These are phyloP conservation scores for Campaea margaritaria DNA, from an alignment of 2,888 invertebrate species.

Conservation along the genomic window DNA sequence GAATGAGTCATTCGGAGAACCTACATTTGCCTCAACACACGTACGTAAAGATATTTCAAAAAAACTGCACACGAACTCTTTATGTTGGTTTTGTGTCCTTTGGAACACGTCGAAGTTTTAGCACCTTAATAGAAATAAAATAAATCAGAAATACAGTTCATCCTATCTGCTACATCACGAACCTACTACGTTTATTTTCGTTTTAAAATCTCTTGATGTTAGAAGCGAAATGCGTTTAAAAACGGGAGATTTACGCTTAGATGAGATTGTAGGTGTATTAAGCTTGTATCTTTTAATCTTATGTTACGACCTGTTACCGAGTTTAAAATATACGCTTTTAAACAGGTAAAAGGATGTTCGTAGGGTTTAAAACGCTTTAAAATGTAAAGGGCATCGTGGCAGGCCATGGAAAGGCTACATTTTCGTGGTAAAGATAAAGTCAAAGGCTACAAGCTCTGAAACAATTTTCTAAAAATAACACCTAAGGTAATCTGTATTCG, in stretches of 20 bases:
- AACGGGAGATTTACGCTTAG: neutral
- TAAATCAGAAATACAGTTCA: too few relatives aligned
- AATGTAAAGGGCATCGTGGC: neutral
- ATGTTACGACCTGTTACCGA: neutral
- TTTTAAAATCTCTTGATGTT: constrained; percentile 7
- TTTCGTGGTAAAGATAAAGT: too few relatives aligned
- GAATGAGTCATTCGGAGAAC: neutral
- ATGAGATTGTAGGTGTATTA: constrained; percentile 2
- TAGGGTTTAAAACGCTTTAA: neutral
- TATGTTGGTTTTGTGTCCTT: too few relatives aligned
- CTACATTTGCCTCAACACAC: neutral
- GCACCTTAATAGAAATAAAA: too few relatives aligned
- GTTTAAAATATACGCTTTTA: neutral
- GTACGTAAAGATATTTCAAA: too few relatives aligned
- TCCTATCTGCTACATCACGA: neutral
- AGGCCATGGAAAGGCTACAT: neutral
- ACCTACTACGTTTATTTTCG: neutral
- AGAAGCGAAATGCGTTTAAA: constrained; percentile 9
- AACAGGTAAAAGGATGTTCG: constrained; percentile 3
- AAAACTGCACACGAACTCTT: too few relatives aligned
- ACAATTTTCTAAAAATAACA: constrained; percentile 11
- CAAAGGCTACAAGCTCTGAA: neutral
- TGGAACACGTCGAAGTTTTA: too few relatives aligned
- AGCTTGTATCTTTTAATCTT: neutral
- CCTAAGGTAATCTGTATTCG: constrained; percentile 13